Evolutionary conservation across 2,888 invertebrate species (phyloP), one percentile per base, ranked within the genome.

Genomic region (Apotomis turbidana): DNA sequence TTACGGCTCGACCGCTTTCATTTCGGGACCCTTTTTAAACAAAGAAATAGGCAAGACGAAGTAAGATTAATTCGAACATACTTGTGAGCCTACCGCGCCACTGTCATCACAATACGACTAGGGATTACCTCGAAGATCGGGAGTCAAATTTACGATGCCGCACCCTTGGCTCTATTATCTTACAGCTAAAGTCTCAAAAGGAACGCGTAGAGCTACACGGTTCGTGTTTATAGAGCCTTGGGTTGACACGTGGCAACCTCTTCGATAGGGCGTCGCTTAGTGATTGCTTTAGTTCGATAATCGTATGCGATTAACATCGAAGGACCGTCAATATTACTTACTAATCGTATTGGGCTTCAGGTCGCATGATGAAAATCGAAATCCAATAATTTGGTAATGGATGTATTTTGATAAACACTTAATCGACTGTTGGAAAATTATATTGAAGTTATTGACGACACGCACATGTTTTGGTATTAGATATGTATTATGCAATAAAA

Each of bases 381-480:
- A 36, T 62, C 46, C 15, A 15, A 49, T 61, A 49, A 61, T 61
- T 61, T 49, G 6, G 49, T 49, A 8, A 55, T 46, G 61, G 15
- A 10, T 27, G 8, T 49, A 41, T 44, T 60, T 10, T 15, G 59
- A 59, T 44, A 59, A 44, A 8, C 44, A 59, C 15, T 59, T 44
- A 44, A 59, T 59, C 59, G 59, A 15, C 27, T 12, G 4, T 12
- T n/a, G 58, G n/a, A 12, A 58, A n/a, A 58, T 58, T 58, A 58
- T 58, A 5, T 38, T 36, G 38, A 58, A 10, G 36, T 27, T n/a
- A 38, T 58, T 38, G 38, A 58, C 74, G 72, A 75, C 74, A 78
- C 75, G 77, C 76, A 70, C 36, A 80, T 79, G 84, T 83, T 83
- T 78, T 78, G 80, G 77, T 78, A 80, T 9, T 8, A 3, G 9